phyloP scores from a whole-genome alignment of 2,888 invertebrate genomes.

The Calliscelio sp. region DNA sequence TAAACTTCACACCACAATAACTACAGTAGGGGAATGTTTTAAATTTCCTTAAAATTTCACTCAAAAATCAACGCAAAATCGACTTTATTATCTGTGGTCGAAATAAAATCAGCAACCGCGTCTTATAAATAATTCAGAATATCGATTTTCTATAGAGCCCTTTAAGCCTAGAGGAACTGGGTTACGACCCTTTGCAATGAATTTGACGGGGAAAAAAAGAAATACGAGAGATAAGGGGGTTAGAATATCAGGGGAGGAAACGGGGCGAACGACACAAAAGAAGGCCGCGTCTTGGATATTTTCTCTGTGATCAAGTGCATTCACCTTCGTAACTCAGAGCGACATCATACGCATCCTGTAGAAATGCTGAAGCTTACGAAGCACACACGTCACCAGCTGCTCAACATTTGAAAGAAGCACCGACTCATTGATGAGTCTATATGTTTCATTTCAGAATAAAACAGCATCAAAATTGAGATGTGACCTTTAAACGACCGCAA shows the following conservation, averaged over 20 bases:
- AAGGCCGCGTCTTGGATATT: constrained; percentile 28
- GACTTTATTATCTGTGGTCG: constrained; percentile 37
- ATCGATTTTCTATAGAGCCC: constrained; percentile 69
- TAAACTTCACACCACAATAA: background rate
- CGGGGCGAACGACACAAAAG: constrained; percentile 31
- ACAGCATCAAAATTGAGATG: constrained; percentile 27
- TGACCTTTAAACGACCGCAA: constrained; percentile 58
- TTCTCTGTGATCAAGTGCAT: constrained; percentile 11
- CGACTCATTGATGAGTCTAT: too few species aligned
- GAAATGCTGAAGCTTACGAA: too few species aligned
- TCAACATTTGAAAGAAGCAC: too few species aligned
- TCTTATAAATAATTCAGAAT: constrained; percentile 69
- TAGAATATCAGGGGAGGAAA: background rate
- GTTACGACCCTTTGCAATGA: constrained; percentile 66
- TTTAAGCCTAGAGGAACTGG: constrained; percentile 61
- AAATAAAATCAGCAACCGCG: constrained; percentile 57
- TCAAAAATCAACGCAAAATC: constrained; percentile 33
- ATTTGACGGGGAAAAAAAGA: constrained; percentile 34
- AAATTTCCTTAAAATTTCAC: constrained; percentile 19
- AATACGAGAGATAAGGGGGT: background rate
- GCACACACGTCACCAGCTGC: too few species aligned
- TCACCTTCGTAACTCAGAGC: constrained; percentile 16
- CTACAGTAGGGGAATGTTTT: too few species aligned
- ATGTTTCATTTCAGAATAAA: too few species aligned
- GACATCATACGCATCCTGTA: constrained; percentile 1